These are phyloP conservation scores for Gila orcuttii DNA, from an alignment of 2,113 vertebrate genomes.

Conservation along the genomic window DNA sequence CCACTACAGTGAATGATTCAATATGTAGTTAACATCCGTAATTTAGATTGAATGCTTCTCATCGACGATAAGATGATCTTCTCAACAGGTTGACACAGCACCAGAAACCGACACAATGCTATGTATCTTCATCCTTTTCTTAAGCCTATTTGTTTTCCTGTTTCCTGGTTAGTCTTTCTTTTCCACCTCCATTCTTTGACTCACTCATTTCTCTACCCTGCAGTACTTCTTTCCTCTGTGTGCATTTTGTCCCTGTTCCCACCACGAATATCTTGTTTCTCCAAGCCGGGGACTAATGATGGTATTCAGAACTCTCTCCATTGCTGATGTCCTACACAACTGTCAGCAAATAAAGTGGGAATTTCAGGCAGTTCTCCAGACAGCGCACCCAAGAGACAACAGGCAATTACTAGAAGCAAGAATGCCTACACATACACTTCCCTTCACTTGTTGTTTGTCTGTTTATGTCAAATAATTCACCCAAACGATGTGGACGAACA, in stretches of 20 bases:
- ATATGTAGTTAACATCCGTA: slow-evolving; percentile 29
- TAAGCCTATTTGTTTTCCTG: slow-evolving; percentile 3
- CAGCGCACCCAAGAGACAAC: slow-evolving; percentile 65
- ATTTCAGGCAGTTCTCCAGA: slow-evolving; percentile 63
- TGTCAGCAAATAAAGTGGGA: slow-evolving; percentile 61
- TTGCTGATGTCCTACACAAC: slow-evolving; percentile 68
- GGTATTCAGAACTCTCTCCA: slow-evolving; percentile 66
- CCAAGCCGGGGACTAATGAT: slow-evolving; percentile 68
- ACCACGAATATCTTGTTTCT: slow-evolving; percentile 62
- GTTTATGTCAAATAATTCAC: slow-evolving; percentile 55
- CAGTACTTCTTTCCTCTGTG: background rate
- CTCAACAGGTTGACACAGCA: background rate
- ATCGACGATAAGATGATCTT: background rate
- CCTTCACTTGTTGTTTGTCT: slow-evolving; percentile 56
- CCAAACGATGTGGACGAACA: slow-evolving; percentile 31
- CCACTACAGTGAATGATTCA: slow-evolving; percentile 57
- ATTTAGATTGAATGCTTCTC: background rate
- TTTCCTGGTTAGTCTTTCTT: slow-evolving; percentile 48
- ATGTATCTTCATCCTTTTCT: background rate
- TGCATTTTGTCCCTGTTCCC: slow-evolving; percentile 54
- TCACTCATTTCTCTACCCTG: background rate
- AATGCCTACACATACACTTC: slow-evolving; percentile 53
- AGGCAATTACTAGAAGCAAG: slow-evolving; percentile 71
- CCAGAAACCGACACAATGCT: background rate
- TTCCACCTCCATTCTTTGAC: background rate